Percentiles rank a stretch among this genome's conserved stretches.
phyloP scores from a whole-genome alignment of 2,797 vertebrate species.

The Cyclopterus lumpus region DNA sequence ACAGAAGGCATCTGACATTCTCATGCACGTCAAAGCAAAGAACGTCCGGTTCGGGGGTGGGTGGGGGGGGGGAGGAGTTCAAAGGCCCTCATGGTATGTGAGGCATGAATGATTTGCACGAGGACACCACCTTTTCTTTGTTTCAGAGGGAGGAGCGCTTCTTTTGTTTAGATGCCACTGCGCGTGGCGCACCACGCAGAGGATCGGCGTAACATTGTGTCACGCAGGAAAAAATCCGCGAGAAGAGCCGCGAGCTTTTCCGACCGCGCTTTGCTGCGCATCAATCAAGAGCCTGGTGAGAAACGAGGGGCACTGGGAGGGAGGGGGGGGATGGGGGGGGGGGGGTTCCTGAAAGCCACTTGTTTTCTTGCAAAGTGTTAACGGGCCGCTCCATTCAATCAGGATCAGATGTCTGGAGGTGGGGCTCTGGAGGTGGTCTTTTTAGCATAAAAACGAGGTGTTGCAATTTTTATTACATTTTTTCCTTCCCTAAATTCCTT shows the following conservation, averaged over 20 bases:
- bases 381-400: slow-evolving; percentile 44
- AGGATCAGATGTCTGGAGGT: slow-evolving; percentile 60
- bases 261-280: slow-evolving; percentile 58
- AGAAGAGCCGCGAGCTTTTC: slow-evolving; percentile 56
- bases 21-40: slow-evolving; percentile 57
- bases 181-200: slow-evolving; percentile 39
- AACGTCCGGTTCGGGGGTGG: slow-evolving; percentile 22
- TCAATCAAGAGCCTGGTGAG: slow-evolving; percentile 69
- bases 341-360: slow-evolving; percentile 61
- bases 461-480: neutral
- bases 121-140: slow-evolving; percentile 45
- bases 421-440: slow-evolving; percentile 48
- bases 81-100: slow-evolving; percentile 53
- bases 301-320: slow-evolving; percentile 50
- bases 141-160: slow-evolving; percentile 40
- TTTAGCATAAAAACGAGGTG: slow-evolving; percentile 22
- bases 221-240: slow-evolving; percentile 67
- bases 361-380: slow-evolving; percentile 65
- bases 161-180: slow-evolving; percentile 61
- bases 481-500: neutral
- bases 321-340: slow-evolving; percentile 34
- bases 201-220: slow-evolving; percentile 71
- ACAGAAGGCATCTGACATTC: slow-evolving; percentile 53
- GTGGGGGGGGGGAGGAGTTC: slow-evolving; percentile 2
- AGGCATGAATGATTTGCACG: slow-evolving; percentile 60